phyloP scores from a whole-genome alignment of 53 echinoderm and acorn worm species.

The Apostichopus leukothele region DNA sequence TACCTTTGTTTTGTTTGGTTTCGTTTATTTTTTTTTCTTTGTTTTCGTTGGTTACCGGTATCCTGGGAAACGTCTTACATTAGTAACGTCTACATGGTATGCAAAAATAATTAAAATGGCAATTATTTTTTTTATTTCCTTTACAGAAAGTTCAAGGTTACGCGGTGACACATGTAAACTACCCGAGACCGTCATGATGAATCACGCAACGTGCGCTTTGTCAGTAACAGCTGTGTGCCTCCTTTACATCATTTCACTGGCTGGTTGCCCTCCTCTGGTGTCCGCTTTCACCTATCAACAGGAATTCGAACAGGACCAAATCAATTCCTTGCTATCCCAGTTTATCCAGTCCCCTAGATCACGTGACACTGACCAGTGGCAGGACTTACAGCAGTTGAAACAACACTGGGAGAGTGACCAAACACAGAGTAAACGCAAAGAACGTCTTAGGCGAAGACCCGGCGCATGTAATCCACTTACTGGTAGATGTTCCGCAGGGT shows the following conservation, averaged over 20 bases:
- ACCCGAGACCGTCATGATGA: neutral
- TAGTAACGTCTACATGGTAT: no score
- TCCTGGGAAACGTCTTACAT: no score
- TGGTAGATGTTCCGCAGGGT: constrained; percentile 21
- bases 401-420: neutral
- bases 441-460: neutral
- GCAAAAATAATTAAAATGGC: no score
- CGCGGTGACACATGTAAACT: no score
- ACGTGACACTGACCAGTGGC: neutral
- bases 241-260: neutral
- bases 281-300: neutral
- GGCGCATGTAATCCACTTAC: constrained; percentile 5
- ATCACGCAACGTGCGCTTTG: neutral
- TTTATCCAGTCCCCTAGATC: neutral
- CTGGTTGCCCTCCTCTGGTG: constrained; percentile 20
- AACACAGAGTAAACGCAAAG: neutral
- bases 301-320: constrained; percentile 1
- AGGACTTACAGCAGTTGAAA: neutral
- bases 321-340: neutral
- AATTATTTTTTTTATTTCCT: no score
- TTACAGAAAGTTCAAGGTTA: no score
- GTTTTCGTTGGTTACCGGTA: no score
- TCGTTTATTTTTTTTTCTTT: no score
- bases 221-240: constrained; percentile 24
- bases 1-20: no score